A percentile compares a stretch with the other conserved stretches of the same genome.
phyloP scores from a whole-genome alignment of 2,113 vertebrate genomes.

The Henicopernis longicauda region DNA sequence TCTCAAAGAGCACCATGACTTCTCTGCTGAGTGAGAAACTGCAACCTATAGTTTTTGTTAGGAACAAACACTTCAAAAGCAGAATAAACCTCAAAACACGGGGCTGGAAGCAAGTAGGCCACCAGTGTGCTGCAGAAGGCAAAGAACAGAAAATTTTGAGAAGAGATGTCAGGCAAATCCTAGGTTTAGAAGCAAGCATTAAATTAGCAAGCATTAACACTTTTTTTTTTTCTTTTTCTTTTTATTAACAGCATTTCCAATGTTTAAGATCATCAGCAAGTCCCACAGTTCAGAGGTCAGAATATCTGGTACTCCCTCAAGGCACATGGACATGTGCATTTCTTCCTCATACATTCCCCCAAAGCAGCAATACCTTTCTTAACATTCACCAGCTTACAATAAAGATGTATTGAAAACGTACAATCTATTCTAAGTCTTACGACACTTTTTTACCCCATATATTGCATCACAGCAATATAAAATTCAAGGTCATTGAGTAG shows the following conservation, averaged over 20 bases:
- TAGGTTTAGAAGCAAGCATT: neutral
- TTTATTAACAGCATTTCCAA: conserved; percentile 1
- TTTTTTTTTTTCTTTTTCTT: neutral
- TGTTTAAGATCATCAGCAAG: neutral
- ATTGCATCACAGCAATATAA: neutral
- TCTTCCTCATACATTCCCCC: neutral
- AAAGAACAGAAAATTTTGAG: neutral
- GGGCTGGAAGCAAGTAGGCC: neutral
- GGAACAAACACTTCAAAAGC: neutral
- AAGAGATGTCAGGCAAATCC: neutral
- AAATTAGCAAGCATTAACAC: neutral
- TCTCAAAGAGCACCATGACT: neutral
- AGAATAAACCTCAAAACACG: neutral
- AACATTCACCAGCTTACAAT: conserved; percentile 6
- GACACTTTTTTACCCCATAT: neutral
- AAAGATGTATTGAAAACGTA: neutral
- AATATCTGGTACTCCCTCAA: neutral
- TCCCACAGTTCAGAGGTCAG: neutral
- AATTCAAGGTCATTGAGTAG: neutral
- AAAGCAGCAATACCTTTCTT: neutral
- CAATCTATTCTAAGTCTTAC: neutral
- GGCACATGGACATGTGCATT: neutral
- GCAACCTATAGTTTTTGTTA: neutral
- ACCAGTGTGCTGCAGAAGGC: neutral
- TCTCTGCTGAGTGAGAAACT: neutral